These are phyloP conservation scores for Tipula confusa DNA, from an alignment of 2,888 invertebrate species.

Conservation along the genomic window DNA sequence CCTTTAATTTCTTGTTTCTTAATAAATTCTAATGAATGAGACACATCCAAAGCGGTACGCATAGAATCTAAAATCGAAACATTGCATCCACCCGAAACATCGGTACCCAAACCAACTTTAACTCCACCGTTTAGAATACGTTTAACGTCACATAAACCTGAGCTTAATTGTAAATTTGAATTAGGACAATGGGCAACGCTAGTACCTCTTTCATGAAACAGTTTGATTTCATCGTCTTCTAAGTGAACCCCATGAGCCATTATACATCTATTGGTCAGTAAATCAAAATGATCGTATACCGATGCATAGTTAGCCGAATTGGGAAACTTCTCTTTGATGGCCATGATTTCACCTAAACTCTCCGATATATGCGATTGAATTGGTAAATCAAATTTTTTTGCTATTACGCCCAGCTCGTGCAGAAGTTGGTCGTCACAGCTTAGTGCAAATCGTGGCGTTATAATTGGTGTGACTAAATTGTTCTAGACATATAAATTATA, in stretches of 20 bases:
- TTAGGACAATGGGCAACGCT: conserved; percentile 82
- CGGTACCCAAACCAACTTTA: conserved; percentile 80
- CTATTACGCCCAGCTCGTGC: conserved; percentile 62
- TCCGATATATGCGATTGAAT: conserved; percentile 89
- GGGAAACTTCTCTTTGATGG: conserved; percentile 55
- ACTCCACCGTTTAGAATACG: conserved; percentile 60
- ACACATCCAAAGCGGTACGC: conserved; percentile 67
- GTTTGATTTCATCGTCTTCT: conserved; percentile 61
- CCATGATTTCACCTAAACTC: conserved; percentile 65
- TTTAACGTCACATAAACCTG: conserved; percentile 75
- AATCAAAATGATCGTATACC: conserved; percentile 68
- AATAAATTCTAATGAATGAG: conserved; percentile 60
- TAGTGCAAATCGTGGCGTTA: conserved; percentile 83
- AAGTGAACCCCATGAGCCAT: conserved; percentile 82
- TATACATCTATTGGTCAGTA: conserved; percentile 63
- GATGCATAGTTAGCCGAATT: conserved; percentile 60
- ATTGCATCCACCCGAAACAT: conserved; percentile 78
- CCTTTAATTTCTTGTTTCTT: conserved; percentile 47
- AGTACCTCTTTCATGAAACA: conserved; percentile 59
- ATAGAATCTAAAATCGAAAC: conserved; percentile 72
- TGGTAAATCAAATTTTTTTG: conserved; percentile 60
- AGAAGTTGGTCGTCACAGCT: conserved; percentile 71
- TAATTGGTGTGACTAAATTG: conserved; percentile 66
- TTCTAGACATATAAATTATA: conserved; percentile 52
- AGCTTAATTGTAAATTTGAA: conserved; percentile 75